Base-by-base conservation (phyloP, 2,113 vertebrate genomes). In the Bothrops jararaca region DNA sequence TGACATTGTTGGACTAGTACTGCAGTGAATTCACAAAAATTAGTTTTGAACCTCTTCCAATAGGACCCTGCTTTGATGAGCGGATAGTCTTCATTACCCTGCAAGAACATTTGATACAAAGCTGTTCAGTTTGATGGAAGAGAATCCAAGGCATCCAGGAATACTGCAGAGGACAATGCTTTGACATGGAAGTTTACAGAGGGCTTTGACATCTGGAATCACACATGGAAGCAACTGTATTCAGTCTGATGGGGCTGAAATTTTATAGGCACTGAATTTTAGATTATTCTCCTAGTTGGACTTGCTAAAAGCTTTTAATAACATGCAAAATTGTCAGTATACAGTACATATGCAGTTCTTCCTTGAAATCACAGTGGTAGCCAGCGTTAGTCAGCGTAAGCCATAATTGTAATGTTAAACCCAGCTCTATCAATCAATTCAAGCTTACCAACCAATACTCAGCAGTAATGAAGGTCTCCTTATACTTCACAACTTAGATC, bases 11-110 rank as follows among this genome's bases (percentile, higher is more conserved):
- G 96, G 92, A 99, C 97, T 91, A 99, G 96, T 95, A 98, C 97
- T 0, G 98, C 97, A 94, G 98, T 96, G n/a, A 99, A 99, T 94
- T 99, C 98, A 85, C 98, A 98, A 96, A 99, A 98, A 96, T 98
- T 98, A 0, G 97, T 96, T 94, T 98, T 98, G 95, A 99, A 99
- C 96, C 98, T 98, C 94, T 98, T 99, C 97, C 98, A 98, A 0
- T 98, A 98, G 0, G 98, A 96, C 39, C 98, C 98, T 1, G 98
- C 92, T 96, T 98, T 98, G 91, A 97, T 97, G 52, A 99, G 97
- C 0, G 98, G 99, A 93, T 99, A 99, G 92, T 98, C 98, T 52
- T 97, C 97, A 56, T 97, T 97, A 91, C 98, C 98, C 98, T 99
- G 53, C n/a, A 92, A n/a, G n/a, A 86, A 92, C 74, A 39, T 11